These are phyloP conservation scores for Loripinus fragilis DNA, from an alignment of 2,888 invertebrate genomes.

Conservation along the genomic window DNA sequence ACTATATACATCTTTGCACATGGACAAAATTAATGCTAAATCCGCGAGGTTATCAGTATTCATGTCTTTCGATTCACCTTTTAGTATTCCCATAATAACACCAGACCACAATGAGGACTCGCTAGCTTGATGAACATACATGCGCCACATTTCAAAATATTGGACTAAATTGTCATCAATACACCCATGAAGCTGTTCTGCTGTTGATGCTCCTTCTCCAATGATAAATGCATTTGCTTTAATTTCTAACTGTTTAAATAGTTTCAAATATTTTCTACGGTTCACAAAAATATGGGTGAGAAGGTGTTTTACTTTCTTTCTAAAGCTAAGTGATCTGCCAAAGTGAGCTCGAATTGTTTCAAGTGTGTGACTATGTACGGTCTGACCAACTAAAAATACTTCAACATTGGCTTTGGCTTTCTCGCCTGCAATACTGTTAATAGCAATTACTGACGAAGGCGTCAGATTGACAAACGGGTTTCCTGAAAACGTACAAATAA, in stretches of 20 bases:
- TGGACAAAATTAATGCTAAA: constrained; percentile 1
- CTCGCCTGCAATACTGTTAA: not conserved
- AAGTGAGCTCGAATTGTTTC: not conserved
- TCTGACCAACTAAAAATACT: not conserved
- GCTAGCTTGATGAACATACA: not conserved
- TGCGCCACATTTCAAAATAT: constrained; percentile 1
- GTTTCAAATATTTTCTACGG: not conserved
- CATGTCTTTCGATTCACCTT: not conserved
- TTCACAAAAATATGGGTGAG: not conserved
- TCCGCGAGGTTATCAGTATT: not conserved
- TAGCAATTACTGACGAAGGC: not conserved
- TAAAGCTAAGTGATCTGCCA: not conserved
- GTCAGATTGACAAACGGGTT: not conserved
- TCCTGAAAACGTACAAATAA: not conserved
- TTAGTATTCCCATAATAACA: not conserved
- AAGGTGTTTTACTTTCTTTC: not conserved
- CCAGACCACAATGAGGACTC: not conserved
- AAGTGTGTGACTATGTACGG: not conserved
- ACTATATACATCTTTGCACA: not conserved
- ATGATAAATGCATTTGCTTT: not conserved
- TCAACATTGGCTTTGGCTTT: not conserved
- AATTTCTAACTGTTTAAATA: not conserved
- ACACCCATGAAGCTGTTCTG: not conserved
- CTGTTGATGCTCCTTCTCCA: not conserved
- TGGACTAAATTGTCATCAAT: not conserved